Evolutionary conservation across 1,140 invertebrate species (phyloP), one percentile per base, ranked within the genome.

Genomic region (Leucophenga varia): DNA sequence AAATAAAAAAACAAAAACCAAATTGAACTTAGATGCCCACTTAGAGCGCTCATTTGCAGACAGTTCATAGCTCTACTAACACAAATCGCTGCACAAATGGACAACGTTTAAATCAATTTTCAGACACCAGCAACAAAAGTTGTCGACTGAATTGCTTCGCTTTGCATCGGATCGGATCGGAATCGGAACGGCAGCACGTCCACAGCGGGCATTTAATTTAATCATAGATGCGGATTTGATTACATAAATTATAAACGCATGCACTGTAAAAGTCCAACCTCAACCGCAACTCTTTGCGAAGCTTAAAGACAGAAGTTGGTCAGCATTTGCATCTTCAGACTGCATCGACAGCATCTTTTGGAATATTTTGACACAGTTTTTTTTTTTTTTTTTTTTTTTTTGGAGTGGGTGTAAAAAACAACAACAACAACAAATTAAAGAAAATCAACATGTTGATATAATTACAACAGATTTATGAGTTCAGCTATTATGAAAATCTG

Each of bases 391-490:
- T 28, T 28, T 28, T 6, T 28, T 7, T 12, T 12, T 28, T 28
- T 6, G 6, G 12, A 28, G 25, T 28, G 6, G n/a, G n/a, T n/a
- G n/a, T n/a, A n/a, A n/a, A n/a, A n/a, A n/a, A n/a, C n/a, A n/a
- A n/a, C n/a, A n/a, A n/a, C n/a, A n/a, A n/a, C n/a, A n/a, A n/a
- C n/a, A n/a, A n/a, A n/a, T n/a, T n/a, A n/a, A n/a, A n/a, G n/a
- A n/a, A n/a, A n/a, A n/a, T n/a, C n/a, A n/a, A n/a, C n/a, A n/a
- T n/a, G n/a, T n/a, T n/a, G n/a, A 61, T 65, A 53, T 65, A 65
- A 65, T 65, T 65, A 65, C 63, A 65, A 64, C 54, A 52, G 49
- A 25, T 25, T 25, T 25, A 25, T 55, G 60, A 64, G 49, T 63
- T 44, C 53, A 36, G 35, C 20, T 19, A n/a, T n/a, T n/a, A n/a